phyloP scores from a whole-genome alignment of 2,113 vertebrate species.

The Acrocephalus arundinaceus region DNA sequence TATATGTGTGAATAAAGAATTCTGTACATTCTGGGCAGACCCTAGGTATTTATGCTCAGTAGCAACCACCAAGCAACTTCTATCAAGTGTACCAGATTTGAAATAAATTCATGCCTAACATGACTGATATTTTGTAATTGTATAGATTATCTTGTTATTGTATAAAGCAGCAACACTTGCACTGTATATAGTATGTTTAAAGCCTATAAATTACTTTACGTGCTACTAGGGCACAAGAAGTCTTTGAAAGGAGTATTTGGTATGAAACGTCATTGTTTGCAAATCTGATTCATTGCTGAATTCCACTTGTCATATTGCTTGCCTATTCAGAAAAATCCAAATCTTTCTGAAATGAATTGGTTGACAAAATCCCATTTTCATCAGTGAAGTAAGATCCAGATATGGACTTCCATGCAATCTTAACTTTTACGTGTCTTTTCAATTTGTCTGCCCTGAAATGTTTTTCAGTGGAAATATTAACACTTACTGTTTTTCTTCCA shows the following conservation, averaged over 20 bases:
- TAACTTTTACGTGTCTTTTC: neutral
- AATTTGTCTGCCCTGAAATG: neutral
- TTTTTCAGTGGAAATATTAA: neutral
- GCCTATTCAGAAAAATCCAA: neutral
- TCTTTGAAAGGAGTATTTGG: neutral
- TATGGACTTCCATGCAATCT: neutral
- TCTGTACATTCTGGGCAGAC: neutral
- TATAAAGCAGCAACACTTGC: neutral
- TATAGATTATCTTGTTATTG: neutral
- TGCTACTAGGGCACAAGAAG: neutral
- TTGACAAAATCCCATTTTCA: neutral
- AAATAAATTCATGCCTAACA: neutral
- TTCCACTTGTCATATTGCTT: neutral
- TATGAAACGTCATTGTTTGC: neutral
- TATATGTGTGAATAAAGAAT: neutral
- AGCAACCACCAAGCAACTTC: neutral
- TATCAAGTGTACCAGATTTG: neutral
- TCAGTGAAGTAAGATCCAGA: neutral
- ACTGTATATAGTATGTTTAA: neutral
- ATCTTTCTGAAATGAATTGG: neutral
- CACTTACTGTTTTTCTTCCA: neutral
- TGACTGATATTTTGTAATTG: neutral
- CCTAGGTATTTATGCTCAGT: neutral
- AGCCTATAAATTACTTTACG: neutral
- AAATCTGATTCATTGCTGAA: neutral